These are phyloP conservation scores for Dichetophora obliterata DNA, from an alignment of 2,888 invertebrate species.

Conservation along the genomic window DNA sequence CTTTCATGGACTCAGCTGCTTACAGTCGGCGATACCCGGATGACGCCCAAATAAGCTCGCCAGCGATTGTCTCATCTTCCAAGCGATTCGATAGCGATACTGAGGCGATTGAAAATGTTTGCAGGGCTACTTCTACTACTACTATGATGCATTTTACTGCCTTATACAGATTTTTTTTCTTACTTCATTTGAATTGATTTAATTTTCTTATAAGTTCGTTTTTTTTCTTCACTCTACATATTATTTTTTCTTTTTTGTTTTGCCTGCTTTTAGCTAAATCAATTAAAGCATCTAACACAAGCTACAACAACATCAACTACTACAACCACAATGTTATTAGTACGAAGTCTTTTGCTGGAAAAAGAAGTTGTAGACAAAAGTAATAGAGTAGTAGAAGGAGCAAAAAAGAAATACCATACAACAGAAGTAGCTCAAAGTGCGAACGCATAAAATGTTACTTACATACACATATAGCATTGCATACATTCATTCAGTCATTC, in stretches of 20 bases:
- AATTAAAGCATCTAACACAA: not conserved
- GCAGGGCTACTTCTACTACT: too few species aligned
- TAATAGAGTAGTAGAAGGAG: not conserved
- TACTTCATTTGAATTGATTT: not conserved
- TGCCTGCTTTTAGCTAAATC: slow-evolving; percentile 10
- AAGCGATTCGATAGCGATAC: too few species aligned
- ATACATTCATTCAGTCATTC: not conserved
- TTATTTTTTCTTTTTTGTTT: not conserved
- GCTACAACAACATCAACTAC: not conserved
- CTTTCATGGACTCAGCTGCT: too few species aligned
- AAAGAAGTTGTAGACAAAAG: not conserved
- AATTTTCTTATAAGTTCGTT: not conserved
- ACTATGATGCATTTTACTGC: too few species aligned
- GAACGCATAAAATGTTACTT: slow-evolving; percentile 20
- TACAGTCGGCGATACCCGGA: too few species aligned
- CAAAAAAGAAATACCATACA: not conserved
- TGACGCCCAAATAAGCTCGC: too few species aligned
- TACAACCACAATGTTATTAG: not conserved
- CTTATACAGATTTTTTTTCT: not conserved
- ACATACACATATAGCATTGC: too few species aligned
- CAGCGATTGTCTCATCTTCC: too few species aligned
- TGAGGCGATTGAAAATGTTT: too few species aligned
- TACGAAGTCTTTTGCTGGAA: not conserved
- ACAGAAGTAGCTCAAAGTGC: slow-evolving; percentile 17
- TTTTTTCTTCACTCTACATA: not conserved